Evolutionary conservation across 2,888 invertebrate genomes (phyloP), one percentile per base, ranked within the genome.

Genomic region (Agonum fuliginosum): DNA sequence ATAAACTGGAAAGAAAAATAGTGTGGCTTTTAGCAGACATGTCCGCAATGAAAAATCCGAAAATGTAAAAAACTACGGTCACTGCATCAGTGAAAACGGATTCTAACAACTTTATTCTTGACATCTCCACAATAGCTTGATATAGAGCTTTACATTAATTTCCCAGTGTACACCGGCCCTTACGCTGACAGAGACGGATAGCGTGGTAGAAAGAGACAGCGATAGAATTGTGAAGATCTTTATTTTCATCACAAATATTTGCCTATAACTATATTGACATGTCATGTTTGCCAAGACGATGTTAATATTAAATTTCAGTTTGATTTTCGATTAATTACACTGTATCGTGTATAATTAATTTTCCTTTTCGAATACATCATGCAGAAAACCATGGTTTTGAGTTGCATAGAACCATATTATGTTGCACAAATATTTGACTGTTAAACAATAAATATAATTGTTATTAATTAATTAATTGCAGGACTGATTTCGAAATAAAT

Each of bases 71-170:
- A 62, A 62, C 58, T 62, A 27, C 58, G 58, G 58, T 62, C 58
- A 62, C 58, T 62, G 58, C 30, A 62, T 62, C 58, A 62, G 58
- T 17, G 27, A 27, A 54, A 54, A 62, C 30, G 58, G 58, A 62
- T 62, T 30, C 58, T 62, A 62, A 62, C 58, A 62, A 62, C 58
- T 62, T 62, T 62, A 62, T 62, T 62, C 58, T 62, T 62, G 58
- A 62, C 58, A 62, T 30, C 17, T 19, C 8, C 19, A 62, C 58
- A 62, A 62, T 62, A 30, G 30, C 30, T 27, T 62, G 58, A 62
- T 62, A 12, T 30, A 62, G 30, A 17, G 30, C 58, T 62, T 27
- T 27, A 30, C 58, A 62, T 62, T 62, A 62, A 62, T 62, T 62
- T 62, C 14, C 58, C 58, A 24, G 54, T 54, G 17, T 62, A 17